phyloP scores from a whole-genome alignment of 2,888 invertebrate genomes.

The Lasioglossum morio region DNA sequence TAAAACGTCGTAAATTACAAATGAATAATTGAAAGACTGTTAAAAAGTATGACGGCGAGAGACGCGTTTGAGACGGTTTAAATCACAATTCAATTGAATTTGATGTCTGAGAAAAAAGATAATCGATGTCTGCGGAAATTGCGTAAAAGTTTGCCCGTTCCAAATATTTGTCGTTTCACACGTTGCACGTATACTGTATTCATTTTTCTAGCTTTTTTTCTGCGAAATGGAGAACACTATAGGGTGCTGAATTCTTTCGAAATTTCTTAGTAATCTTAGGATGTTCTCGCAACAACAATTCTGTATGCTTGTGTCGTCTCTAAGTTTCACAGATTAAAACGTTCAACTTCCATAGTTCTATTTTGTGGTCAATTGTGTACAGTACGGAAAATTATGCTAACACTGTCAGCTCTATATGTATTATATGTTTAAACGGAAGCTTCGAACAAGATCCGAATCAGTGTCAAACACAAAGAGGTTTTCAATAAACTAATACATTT shows the following conservation, averaged over 20 bases:
- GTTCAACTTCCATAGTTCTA: slow-evolving; percentile 14
- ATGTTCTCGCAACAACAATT: not conserved
- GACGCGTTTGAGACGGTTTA: slow-evolving; percentile 10
- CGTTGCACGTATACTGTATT: slow-evolving; percentile 10
- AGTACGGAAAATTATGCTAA: not conserved
- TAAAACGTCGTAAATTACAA: slow-evolving; percentile 14
- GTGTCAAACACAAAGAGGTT: not conserved
- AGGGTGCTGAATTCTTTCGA: not conserved
- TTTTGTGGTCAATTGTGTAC: slow-evolving; percentile 11
- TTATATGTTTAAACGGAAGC: slow-evolving; percentile 11
- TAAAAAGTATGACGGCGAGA: slow-evolving; percentile 5
- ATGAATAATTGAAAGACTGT: slow-evolving; percentile 24
- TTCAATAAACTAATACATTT: slow-evolving; percentile 9
- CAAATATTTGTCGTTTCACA: slow-evolving; percentile 10
- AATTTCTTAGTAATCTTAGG: not conserved
- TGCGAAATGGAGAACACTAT: not conserved
- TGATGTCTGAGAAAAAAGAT: not conserved
- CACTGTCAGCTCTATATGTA: not conserved
- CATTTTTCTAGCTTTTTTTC: slow-evolving; percentile 20
- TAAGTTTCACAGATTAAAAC: not conserved
- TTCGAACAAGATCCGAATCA: not conserved
- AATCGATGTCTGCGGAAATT: slow-evolving; percentile 10
- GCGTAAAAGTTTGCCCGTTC: not conserved
- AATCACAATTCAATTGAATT: not conserved
- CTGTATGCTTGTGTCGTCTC: slow-evolving; percentile 15